These are phyloP conservation scores for Xenopus laevis DNA, from an alignment of 2,113 vertebrate genomes.

Conservation along the genomic window DNA sequence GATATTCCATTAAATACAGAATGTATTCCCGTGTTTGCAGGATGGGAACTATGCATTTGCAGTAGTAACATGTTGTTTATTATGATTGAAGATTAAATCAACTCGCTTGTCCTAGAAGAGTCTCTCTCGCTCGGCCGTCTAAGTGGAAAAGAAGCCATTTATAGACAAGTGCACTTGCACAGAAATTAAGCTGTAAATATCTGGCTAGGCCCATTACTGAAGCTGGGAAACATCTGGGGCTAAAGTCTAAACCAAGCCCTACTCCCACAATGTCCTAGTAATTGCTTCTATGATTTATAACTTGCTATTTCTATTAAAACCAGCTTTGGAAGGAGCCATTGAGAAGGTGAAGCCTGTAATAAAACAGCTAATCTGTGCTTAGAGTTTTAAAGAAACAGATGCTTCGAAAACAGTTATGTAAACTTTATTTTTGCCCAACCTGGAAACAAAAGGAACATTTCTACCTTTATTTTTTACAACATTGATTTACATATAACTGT, in stretches of 20 bases:
- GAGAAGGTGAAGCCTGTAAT: conserved; percentile 56
- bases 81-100: conserved; percentile 56
- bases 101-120: conserved; percentile 50
- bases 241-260: conserved; percentile 54
- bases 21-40: conserved; percentile 53
- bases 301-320: conserved; percentile 65
- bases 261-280: conserved; percentile 61
- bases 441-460: no score
- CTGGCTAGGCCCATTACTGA: conserved; percentile 63
- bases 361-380: conserved; percentile 55
- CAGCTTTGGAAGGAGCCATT: conserved; percentile 65
- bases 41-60: conserved; percentile 52
- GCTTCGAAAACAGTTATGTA: conserved; percentile 48
- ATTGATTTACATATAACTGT: no score
- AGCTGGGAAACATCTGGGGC: conserved; percentile 69
- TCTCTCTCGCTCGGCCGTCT: conserved; percentile 52
- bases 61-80: conserved; percentile 55
- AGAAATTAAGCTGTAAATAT: conserved; percentile 79
- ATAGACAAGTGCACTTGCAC: conserved; percentile 65
- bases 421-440: no score
- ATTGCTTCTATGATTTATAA: conserved; percentile 71
- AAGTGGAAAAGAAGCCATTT: conserved; percentile 65
- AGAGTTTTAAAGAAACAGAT: conserved; percentile 50
- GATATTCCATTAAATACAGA: conserved; percentile 50
- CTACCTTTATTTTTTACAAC: no score